Base-by-base conservation (phyloP, 2,888 invertebrate species). In the Drosophila mettleri region DNA sequence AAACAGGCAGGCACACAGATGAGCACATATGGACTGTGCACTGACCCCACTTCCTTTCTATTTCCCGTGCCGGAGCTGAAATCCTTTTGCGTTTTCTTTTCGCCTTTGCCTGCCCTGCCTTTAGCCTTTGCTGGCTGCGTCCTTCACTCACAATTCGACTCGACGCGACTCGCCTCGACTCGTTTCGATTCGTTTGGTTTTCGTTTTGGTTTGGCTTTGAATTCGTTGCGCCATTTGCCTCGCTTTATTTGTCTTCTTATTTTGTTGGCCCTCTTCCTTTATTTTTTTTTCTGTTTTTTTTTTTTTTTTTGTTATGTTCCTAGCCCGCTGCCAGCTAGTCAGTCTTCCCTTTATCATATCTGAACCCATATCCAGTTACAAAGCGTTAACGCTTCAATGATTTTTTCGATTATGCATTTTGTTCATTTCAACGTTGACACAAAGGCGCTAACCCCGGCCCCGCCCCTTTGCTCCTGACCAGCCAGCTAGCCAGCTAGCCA, bases 371-470 rank as follows among this genome's bases (percentile, higher is more conserved):
- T 88, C 80, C 80, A 80, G 88, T 88, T 84, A 88, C 84, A 88
- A 88, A 88, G 88, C 84, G 84, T 88, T 84, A 61, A 86, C 84
- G 86, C 84, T 76, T 88, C 86, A 88, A 83, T 78, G 86, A 72
- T 71, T 84, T 86, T 86, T 83, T 83, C 83, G 85, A 86, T 86
- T 86, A 85, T 83, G 88, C 82, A 83, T 87, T 83, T 83, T 74
- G 74, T 76, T 81, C 79, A 81, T 86, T 82, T 86, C 69, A 69
- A 69, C 87, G 64, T 81, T 78, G 84, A 84, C 86, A 84, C 86
- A 86, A 81, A 83, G 83, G 62, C 54, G 45, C 54, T 53, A 12
- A 14, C 4, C 9, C 53, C 12, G 18, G 9, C 24, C 41, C 10
- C 16, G 1, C 0, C 16, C 20, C 3, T 10, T 14, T 4, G 16